Conservation (phyloP, 2,797 vertebrate species). For the Chrosomus eos region DNA sequence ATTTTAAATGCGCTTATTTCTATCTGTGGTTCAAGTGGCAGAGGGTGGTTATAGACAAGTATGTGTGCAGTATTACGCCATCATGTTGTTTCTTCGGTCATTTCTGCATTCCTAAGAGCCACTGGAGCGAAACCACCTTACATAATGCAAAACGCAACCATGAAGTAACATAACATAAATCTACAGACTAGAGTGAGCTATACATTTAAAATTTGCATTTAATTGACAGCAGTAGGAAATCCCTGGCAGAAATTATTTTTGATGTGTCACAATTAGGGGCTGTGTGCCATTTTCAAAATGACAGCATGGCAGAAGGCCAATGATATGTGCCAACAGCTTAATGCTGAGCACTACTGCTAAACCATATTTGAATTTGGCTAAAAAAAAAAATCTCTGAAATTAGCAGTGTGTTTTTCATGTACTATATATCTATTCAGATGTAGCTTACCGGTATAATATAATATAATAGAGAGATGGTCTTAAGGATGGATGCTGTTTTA, state of each 20-base stretch:
- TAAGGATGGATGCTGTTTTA: background rate
- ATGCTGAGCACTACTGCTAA: constrained; percentile 11
- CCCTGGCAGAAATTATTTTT: constrained; percentile 6
- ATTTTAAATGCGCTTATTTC: background rate
- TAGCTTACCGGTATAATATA: no score
- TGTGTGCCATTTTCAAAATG: constrained; percentile 12
- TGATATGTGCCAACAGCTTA: constrained; percentile 31
- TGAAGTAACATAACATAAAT: background rate
- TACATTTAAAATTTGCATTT: constrained; percentile 15
- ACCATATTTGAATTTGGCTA: background rate
- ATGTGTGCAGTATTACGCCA: background rate
- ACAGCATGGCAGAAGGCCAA: constrained; percentile 10
- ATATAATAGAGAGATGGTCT: background rate
- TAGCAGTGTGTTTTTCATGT: background rate
- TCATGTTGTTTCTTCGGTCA: background rate
- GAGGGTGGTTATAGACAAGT: background rate
- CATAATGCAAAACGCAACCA: background rate
- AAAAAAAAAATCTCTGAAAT: background rate
- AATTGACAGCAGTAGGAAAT: constrained; percentile 28
- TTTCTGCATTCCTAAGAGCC: constrained; percentile 1
- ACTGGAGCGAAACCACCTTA: background rate
- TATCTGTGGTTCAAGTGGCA: background rate
- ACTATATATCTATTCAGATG: background rate
- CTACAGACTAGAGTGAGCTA: constrained; percentile 1
- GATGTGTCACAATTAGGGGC: constrained; percentile 32